Base-by-base conservation (phyloP, 2,888 invertebrate genomes). In the Drosophila niveifrons region DNA sequence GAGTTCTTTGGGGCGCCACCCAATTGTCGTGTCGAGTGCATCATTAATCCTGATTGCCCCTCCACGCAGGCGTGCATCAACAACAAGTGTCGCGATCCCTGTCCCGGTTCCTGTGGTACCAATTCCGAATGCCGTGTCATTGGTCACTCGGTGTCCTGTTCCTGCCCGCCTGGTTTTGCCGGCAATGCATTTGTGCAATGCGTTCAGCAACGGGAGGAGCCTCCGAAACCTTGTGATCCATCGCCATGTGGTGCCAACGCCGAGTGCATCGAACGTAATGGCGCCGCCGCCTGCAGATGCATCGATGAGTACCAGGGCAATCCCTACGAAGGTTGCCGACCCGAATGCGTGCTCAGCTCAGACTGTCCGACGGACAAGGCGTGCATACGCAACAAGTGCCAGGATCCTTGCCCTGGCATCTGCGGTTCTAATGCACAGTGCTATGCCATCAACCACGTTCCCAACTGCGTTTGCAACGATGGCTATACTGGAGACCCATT, bases 231-330 rank as follows among this genome's bases (percentile, higher is more conserved):
- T 0, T 97, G 97, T 90, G 95, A 96, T 90, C 97, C 97, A 57
- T 96, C 96, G 34, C 97, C 97, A 1, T 98, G 98, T 90, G 98
- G 97, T 39, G 93, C 96, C 1, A 98, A 97, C 91, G 97, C 97
- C 2, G 95, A 82, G 93, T 96, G 89, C 96, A 97, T 92, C 91
- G 95, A 95, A 92, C 94, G 95, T 72, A 96, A 96, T 82, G 96
- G 95, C 39, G 96, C 95, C 29, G 97, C 96, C 18, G 95, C 96
- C 57, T 97, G 97, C 90, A 94, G 95, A 43, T 97, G 97, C 87
- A 94, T 96, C 72, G 94, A 95, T 85, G 96, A 96, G 80, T 96
- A 96, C 90, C 95, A 95, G 90, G 97, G 97, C 61, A 97, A 97
- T 92, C 97, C 97, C 3, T 97, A 97, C 85, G 96, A 96, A 91